Conservation (phyloP, 1,140 invertebrate species). For the Heliconius himera region DNA sequence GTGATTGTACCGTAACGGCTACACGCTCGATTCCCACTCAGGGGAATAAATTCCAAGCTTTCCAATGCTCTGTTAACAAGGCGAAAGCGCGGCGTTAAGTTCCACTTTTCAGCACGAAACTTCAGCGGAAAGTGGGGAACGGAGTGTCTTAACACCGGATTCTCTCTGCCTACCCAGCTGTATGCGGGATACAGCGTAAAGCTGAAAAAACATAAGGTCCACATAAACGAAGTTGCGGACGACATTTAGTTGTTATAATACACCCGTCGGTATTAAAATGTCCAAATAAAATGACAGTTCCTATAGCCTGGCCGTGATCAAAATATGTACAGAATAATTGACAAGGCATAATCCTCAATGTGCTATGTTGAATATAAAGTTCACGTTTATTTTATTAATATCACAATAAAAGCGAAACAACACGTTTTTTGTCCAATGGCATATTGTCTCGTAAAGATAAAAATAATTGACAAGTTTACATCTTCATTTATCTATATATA, state of each 20-base stretch:
- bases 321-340: not conserved
- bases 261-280: no score
- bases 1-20: no score
- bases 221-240: no score
- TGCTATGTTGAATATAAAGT: not conserved
- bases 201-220: not conserved
- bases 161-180: not conserved
- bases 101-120: no score
- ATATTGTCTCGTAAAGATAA: not conserved
- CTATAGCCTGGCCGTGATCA: no score
- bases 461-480: not conserved
- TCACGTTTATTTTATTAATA: conserved; percentile 1
- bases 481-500: not conserved
- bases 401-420: not conserved
- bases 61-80: no score
- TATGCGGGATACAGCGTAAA: not conserved
- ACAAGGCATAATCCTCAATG: not conserved
- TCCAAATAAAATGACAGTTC: no score
- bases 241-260: no score
- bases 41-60: no score
- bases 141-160: not conserved
- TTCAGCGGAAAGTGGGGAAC: not conserved
- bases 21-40: no score
- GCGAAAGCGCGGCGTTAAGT: no score
- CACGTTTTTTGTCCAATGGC: not conserved